Percentiles rank a stretch among this genome's conserved stretches.
These are phyloP conservation scores for Hycleus cichorii DNA, from an alignment of 1,140 invertebrate species.

Conservation along the genomic window DNA sequence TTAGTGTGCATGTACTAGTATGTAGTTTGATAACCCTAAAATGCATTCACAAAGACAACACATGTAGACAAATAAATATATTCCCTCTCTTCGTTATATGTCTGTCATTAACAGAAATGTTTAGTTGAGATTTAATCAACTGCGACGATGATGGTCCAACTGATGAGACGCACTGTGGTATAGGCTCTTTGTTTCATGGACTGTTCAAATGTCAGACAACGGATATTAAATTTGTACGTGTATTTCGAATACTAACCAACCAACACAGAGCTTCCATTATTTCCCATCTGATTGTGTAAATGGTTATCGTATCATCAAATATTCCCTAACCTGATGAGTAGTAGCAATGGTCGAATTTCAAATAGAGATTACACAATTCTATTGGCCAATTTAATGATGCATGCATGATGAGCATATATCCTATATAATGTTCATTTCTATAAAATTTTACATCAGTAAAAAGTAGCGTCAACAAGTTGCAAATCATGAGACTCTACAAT, in stretches of 20 bases:
- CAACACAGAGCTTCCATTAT: conserved; percentile 6
- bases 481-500: too few species aligned
- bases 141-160: conserved; percentile 11
- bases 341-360: conserved; percentile 1
- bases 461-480: too few species aligned
- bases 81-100: too few species aligned
- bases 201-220: conserved; percentile 17
- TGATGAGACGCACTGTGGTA: conserved; percentile 14
- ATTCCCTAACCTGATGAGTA: conserved; percentile 1
- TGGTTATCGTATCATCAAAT: conserved; percentile 10
- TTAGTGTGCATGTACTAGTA: conserved; percentile 1
- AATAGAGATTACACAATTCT: conserved; percentile 1
- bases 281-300: conserved; percentile 7
- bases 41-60: too few species aligned
- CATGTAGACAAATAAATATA: too few species aligned
- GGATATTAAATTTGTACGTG: conserved; percentile 21
- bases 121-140: conserved; percentile 15
- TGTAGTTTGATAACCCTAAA: background rate
- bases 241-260: background rate
- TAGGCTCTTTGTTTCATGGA: conserved; percentile 13
- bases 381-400: conserved; percentile 5
- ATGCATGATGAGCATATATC: background rate
- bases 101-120: conserved; percentile 15
- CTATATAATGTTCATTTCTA: too few species aligned
- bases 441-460: too few species aligned